phyloP scores from a whole-genome alignment of 2,113 vertebrate species.

The Trogon surrucura region DNA sequence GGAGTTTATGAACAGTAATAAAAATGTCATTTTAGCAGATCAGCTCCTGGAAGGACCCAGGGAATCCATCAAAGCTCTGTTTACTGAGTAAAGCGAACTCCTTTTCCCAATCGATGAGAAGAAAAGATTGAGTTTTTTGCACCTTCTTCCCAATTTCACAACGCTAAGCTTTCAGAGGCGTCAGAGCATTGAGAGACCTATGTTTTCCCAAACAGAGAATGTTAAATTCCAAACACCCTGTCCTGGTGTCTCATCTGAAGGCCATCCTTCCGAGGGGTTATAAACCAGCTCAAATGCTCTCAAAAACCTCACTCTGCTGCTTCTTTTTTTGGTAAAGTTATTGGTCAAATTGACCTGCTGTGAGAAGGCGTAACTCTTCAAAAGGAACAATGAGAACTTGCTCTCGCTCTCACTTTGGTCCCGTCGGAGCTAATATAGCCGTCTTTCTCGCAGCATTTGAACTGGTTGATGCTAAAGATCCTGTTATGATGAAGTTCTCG shows the following conservation, averaged over 20 bases:
- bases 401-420: background rate
- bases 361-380: constrained; percentile 19
- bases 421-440: background rate
- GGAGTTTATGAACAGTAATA: constrained; percentile 99
- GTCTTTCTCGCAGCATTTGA: background rate
- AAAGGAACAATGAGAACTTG: background rate
- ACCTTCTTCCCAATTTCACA: constrained; percentile 62
- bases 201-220: constrained; percentile 43
- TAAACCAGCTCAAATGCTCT: constrained; percentile 14
- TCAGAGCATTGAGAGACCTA: constrained; percentile 28
- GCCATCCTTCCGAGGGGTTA: constrained; percentile 1
- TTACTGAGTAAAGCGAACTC: constrained; percentile 87
- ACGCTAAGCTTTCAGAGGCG: constrained; percentile 32
- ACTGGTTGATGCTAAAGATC: background rate
- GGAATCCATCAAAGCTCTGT: constrained; percentile 90
- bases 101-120: constrained; percentile 84
- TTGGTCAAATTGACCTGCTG: background rate
- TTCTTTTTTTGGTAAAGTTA: background rate
- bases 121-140: constrained; percentile 67
- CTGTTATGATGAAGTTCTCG: background rate
- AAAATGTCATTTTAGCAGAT: constrained; percentile 99
- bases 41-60: constrained; percentile 81
- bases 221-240: constrained; percentile 34
- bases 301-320: background rate
- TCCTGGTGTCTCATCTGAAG: background rate